Evolutionary conservation across 2,797 vertebrate genomes (phyloP), one percentile per base, ranked within the genome.

Genomic region (Onychomys torridus): DNA sequence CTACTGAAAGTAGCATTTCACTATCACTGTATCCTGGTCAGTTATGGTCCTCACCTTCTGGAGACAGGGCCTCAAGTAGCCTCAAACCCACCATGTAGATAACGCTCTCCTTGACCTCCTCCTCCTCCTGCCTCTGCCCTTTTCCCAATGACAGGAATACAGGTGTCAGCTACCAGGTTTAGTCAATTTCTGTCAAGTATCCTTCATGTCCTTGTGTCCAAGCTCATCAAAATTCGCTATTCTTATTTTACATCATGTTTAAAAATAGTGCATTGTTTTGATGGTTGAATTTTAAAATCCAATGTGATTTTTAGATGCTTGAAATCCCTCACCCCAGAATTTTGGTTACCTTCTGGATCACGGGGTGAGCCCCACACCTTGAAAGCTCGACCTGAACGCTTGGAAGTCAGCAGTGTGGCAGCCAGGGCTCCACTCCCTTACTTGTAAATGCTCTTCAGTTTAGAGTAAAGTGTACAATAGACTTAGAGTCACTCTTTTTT

Each of bases 391-490:
- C 49, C 89, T 46, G 96, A 57, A 89, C 55, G 87, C 84, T 82
- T 83, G 1, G 63, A 79, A 92, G 95, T 83, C 32, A 76, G 69
- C 83, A 88, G 23, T 12, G 43, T 93, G 57, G 61, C 82, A 90
- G 91, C 84, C 83, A 91, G 71, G 91, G 92, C 91, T 94, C 52
- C 97, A 71, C n/a, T 40, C 25, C 69, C 77, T 91, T 92, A 91
- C 91, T 76, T 73, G 76, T 73, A 82, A 97, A 96, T 97, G 81
- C 93, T 97, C 97, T 96, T 97, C 97, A 90, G 94, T 96, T 85
- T 96, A 91, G 97, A 98, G 95, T 98, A 94, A 95, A 96, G 97
- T 96, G 95, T 94, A 93, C 96, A 93, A 94, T 37, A 92, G 79
- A 95, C 96, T 98, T 91, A 97, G 89, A 97, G 93, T 97, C 98